Percentiles rank a stretch among this genome's conserved stretches.
phyloP scores from a whole-genome alignment of 2,113 vertebrate species.

The Corydoras sp. region DNA sequence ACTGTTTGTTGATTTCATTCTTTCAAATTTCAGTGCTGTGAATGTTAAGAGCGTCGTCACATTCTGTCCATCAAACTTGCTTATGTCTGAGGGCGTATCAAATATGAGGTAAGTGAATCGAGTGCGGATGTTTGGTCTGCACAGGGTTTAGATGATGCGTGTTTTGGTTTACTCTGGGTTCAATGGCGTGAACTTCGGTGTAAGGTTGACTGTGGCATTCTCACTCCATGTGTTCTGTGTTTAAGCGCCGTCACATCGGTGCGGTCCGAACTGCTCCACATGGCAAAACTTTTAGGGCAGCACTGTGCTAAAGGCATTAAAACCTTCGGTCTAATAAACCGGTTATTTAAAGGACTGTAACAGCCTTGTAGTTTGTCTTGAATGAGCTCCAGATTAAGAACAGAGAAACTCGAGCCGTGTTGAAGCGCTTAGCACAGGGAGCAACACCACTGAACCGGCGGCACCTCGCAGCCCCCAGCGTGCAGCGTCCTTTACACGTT shows the following conservation, averaged over 20 bases:
- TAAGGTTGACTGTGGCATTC: slow-evolving; percentile 2
- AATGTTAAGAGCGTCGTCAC: too few relatives aligned
- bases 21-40: too few relatives aligned
- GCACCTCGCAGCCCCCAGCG: slow-evolving; percentile 36
- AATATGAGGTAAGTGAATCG: too few relatives aligned
- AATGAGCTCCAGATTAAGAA: slow-evolving; percentile 59
- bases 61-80: too few relatives aligned
- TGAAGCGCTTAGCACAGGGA: slow-evolving; percentile 48
- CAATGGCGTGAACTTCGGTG: slow-evolving; percentile 15
- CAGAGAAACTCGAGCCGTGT: slow-evolving; percentile 49
- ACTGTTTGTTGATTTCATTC: too few relatives aligned
- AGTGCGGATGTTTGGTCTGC: slow-evolving; percentile 2
- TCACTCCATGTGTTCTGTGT: slow-evolving; percentile 34
- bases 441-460: slow-evolving; percentile 35
- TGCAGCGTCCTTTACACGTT: slow-evolving; percentile 42
- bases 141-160: not conserved
- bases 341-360: slow-evolving; percentile 70
- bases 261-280: slow-evolving; percentile 48
- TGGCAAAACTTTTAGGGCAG: slow-evolving; percentile 55
- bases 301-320: slow-evolving; percentile 62
- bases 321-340: slow-evolving; percentile 61
- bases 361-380: slow-evolving; percentile 68
- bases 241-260: slow-evolving; percentile 9
- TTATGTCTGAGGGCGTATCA: too few relatives aligned
- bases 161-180: slow-evolving; percentile 2